A percentile compares a stretch with the other conserved stretches of the same genome.
Conservation (phyloP, 2,797 vertebrate species). For the Psittacula derbiana region DNA sequence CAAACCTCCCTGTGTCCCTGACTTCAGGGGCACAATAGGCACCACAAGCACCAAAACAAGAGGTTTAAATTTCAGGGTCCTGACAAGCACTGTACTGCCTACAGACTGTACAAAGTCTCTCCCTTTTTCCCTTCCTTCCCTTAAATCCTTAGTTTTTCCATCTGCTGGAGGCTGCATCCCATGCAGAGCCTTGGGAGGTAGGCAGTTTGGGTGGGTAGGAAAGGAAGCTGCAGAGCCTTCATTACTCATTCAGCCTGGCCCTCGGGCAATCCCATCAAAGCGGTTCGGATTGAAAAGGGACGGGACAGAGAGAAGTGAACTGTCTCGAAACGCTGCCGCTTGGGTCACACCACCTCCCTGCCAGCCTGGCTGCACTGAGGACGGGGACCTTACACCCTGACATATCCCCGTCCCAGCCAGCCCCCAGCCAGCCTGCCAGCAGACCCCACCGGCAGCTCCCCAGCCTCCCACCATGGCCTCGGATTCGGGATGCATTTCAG, state of each 20-base stretch:
- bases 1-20: neutral
- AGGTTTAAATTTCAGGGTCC: neutral
- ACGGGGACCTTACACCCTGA: neutral
- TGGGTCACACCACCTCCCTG: neutral
- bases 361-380: neutral
- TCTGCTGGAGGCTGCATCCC: neutral
- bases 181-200: conserved; percentile 30
- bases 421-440: neutral
- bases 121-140: rapidly evolving
- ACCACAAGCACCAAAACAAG: neutral
- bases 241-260: conserved; percentile 32
- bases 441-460: neutral
- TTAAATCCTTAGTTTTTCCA: neutral
- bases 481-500: neutral
- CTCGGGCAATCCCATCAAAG: conserved; percentile 48
- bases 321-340: neutral
- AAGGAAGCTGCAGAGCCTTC: neutral
- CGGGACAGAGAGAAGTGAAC: neutral
- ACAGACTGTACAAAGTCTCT: neutral
- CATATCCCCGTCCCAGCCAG: neutral
- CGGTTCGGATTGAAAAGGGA: neutral
- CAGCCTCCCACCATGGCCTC: neutral
- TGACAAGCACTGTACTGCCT: neutral
- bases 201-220: conserved; percentile 28
- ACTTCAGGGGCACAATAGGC: neutral